Evolutionary conservation across 2,113 vertebrate genomes (phyloP), one percentile per base, ranked within the genome.

Genomic region (Varanus komodoensis): DNA sequence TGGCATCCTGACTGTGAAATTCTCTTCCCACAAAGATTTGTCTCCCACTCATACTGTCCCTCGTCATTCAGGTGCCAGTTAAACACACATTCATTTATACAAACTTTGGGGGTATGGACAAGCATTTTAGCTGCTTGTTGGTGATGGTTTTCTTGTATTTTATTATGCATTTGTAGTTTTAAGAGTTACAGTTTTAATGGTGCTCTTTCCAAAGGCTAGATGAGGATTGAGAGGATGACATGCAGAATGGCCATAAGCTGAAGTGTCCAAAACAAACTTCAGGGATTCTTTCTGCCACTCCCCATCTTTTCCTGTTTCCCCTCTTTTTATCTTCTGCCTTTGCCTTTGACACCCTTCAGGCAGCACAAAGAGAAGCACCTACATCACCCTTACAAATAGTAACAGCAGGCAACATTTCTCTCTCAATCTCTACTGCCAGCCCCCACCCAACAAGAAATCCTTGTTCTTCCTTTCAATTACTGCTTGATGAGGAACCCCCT

Each of bases 361-460:
- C 86, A 89, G 82, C 64, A 79, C 84, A 7, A 32, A 82, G 87
- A 61, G 11, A 29, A 88, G 29, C 32, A 38, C 89, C 73, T 79
- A 1, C n/a, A 67, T 89, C 88, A 67, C 38, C 64, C 48, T 86
- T 90, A 0, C 14, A 54, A 69, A 32, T 12, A 0, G 50, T 15
- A 38, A n/a, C 0, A 1, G 15, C 44, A 69, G 90, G n/a, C 74
- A 85, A 21, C 48, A 15, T 73, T 8, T 17, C 19, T 29, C 3
- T 25, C 27, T 0, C 84, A 29, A 57, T 88, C 21, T 15, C 23
- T 69, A 11, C 8, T n/a, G 34, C 50, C 73, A 8, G 25, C 50
- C 82, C 54, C 88, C 89, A 2, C 21, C 64, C 71, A 14, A 21
- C 12, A 61, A 0, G 1, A 52, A 61, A 73, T 86, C 0, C 0